Percentiles rank a stretch among this genome's conserved stretches.
These are phyloP conservation scores for Agelastica alni DNA, from an alignment of 2,888 invertebrate species.

Conservation along the genomic window DNA sequence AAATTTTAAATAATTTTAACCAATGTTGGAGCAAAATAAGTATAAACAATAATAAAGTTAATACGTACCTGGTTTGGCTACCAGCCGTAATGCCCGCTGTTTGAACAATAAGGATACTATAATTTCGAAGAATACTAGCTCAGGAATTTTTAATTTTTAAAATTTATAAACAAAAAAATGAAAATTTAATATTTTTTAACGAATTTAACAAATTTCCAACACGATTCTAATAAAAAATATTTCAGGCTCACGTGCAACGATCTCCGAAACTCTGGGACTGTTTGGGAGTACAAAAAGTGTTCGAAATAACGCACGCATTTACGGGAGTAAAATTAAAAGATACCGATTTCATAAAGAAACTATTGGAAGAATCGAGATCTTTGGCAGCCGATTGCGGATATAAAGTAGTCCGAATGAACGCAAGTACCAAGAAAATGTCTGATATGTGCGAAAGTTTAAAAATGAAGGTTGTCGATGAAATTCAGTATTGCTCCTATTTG, in stretches of 20 bases:
- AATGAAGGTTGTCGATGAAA: constrained; percentile 59
- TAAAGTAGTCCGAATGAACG: constrained; percentile 58
- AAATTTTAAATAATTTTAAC: too few species aligned
- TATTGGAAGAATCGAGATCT: constrained; percentile 54
- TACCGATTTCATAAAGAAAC: constrained; percentile 57
- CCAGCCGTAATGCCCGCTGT: too few species aligned
- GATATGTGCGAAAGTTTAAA: constrained; percentile 59
- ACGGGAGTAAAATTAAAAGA: constrained; percentile 58
- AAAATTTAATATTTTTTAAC: too few species aligned
- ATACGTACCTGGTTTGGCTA: too few species aligned
- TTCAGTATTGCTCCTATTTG: constrained; percentile 61
- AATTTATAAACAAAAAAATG: too few species aligned
- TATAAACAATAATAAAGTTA: too few species aligned
- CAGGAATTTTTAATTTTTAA: too few species aligned
- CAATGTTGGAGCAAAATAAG: too few species aligned
- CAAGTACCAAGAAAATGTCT: constrained; percentile 58
- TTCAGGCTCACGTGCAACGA: constrained; percentile 59
- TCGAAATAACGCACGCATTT: constrained; percentile 60
- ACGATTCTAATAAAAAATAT: too few species aligned
- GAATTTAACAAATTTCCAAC: too few species aligned
- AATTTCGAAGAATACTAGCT: too few species aligned
- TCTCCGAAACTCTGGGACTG: constrained; percentile 58
- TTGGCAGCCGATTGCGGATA: constrained; percentile 58
- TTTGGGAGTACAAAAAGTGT: constrained; percentile 57
- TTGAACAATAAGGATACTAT: too few species aligned